Evolutionary conservation across 1,140 invertebrate genomes (phyloP).

Genomic region (Trigoniulus corallinus): DNA sequence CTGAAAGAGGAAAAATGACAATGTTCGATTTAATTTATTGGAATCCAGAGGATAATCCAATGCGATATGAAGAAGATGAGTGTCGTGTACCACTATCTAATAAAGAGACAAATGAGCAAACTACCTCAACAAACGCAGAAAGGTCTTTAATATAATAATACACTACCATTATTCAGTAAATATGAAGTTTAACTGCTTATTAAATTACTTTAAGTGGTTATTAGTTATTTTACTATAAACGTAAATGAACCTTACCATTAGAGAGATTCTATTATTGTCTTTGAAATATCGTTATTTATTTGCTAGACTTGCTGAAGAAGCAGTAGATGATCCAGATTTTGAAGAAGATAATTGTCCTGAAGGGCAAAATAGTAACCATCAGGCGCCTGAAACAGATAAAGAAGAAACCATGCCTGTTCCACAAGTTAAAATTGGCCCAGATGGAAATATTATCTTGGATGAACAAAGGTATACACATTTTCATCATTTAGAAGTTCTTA

Average conservation of each 20-base stretch:
- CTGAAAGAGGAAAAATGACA: conserved; percentile 50
- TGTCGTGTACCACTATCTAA: too few species aligned
- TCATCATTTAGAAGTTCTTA: conserved; percentile 10
- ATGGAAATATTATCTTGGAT: conserved; percentile 71
- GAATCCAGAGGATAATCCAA: conserved; percentile 44
- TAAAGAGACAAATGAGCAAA: not conserved
- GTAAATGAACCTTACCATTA: too few species aligned
- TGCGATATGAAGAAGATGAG: conserved; percentile 15
- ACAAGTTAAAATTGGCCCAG: conserved; percentile 69
- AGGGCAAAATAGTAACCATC: not conserved
- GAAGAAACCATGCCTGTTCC: conserved; percentile 45
- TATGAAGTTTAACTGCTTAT: too few species aligned
- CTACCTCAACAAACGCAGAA: too few species aligned
- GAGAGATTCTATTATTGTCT: too few species aligned
- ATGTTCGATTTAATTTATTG: conserved; percentile 85
- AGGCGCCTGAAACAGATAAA: not conserved
- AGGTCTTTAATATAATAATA: too few species aligned
- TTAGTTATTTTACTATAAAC: too few species aligned
- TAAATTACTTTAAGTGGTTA: too few species aligned
- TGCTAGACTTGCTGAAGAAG: not conserved
- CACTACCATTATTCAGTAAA: too few species aligned
- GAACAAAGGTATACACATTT: conserved; percentile 57
- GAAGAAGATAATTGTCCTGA: too few species aligned
- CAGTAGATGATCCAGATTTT: not conserved
- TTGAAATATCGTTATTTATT: too few species aligned